These are phyloP conservation scores for Capromys pilorides DNA, from an alignment of 2,797 vertebrate species.

Conservation along the genomic window DNA sequence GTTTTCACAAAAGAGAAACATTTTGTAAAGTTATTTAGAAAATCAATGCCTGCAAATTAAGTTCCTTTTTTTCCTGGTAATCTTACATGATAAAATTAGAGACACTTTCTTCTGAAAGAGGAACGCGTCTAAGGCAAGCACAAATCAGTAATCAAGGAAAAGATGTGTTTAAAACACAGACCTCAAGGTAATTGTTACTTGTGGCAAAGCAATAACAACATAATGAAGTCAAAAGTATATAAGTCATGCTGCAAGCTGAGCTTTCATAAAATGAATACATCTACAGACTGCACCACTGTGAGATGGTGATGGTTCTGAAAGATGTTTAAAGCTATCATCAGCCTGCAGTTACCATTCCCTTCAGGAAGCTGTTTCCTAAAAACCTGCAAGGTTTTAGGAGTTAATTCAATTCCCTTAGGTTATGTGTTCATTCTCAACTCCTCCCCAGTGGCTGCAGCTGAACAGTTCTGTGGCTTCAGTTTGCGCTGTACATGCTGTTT, in stretches of 20 bases:
- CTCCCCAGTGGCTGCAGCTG: neutral
- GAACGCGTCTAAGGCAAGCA: neutral
- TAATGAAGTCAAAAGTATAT: neutral
- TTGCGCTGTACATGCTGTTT: neutral
- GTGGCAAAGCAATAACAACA: neutral
- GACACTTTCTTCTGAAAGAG: neutral
- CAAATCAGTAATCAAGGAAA: neutral
- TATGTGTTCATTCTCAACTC: neutral
- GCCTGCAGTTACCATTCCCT: neutral
- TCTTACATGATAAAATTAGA: neutral
- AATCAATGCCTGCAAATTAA: neutral
- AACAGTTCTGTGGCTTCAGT: neutral
- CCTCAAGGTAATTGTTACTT: neutral
- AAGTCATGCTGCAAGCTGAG: neutral
- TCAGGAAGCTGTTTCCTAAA: neutral
- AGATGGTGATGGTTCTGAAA: neutral
- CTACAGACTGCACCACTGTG: neutral
- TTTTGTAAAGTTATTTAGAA: constrained; percentile 24
- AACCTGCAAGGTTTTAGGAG: neutral
- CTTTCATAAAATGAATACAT: neutral
- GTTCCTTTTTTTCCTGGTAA: neutral
- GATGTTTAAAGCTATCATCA: neutral
- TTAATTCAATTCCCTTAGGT: neutral
- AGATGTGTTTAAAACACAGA: neutral
- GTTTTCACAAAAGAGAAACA: constrained; percentile 17